phyloP scores from a whole-genome alignment of 2,888 invertebrate species.

The Zygaena filipendulae region DNA sequence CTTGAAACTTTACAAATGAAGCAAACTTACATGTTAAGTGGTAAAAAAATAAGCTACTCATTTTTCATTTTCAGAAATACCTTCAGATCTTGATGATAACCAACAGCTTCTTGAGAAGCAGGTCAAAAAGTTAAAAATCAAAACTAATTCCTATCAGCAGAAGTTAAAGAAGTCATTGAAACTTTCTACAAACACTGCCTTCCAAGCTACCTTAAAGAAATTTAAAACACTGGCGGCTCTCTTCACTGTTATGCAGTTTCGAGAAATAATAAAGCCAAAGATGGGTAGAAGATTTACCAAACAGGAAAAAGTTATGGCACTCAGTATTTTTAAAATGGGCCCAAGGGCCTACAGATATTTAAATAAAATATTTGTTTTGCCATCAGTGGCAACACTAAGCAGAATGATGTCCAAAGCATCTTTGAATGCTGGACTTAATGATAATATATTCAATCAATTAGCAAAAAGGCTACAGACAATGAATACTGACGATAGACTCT shows the following conservation, averaged over 20 bases:
- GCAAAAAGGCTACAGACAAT: slow-evolving; percentile 8
- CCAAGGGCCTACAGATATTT: slow-evolving; percentile 9
- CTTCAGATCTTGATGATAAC: no score
- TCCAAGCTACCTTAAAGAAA: slow-evolving; percentile 4
- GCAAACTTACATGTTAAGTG: no score
- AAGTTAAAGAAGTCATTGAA: slow-evolving; percentile 9
- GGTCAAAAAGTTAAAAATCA: no score
- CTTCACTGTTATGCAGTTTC: slow-evolving; percentile 10
- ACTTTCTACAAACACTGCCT: slow-evolving; percentile 3
- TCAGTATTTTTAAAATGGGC: slow-evolving; percentile 11
- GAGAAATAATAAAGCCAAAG: slow-evolving; percentile 9
- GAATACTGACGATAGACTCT: slow-evolving; percentile 6
- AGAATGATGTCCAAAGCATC: slow-evolving; percentile 8
- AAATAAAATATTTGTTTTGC: slow-evolving; percentile 13
- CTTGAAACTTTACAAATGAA: no score
- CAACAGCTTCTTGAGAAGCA: no score
- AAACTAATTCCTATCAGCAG: no score
- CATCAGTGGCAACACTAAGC: slow-evolving; percentile 11
- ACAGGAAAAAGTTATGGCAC: slow-evolving; percentile 13
- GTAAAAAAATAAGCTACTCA: no score
- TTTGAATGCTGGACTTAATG: slow-evolving; percentile 13
- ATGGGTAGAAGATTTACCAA: slow-evolving; percentile 12
- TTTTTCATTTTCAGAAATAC: no score
- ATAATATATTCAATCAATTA: slow-evolving; percentile 13
- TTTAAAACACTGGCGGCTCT: slow-evolving; percentile 7